These are phyloP conservation scores for Typhlichthys subterraneus DNA, from an alignment of 2,797 vertebrate genomes.

Conservation along the genomic window DNA sequence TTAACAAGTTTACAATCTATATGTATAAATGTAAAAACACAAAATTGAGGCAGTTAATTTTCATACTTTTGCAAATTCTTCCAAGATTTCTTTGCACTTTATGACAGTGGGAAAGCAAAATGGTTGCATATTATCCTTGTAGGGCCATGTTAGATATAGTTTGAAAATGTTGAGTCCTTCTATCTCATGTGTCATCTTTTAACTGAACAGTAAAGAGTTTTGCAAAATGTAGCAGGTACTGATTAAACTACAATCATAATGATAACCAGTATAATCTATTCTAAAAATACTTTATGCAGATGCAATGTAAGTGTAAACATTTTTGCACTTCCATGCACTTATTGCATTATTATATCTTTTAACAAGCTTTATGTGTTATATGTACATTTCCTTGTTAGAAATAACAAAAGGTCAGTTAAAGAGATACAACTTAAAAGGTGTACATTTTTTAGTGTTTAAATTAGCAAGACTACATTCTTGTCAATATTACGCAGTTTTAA, in stretches of 20 bases:
- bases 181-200: slow-evolving; percentile 17
- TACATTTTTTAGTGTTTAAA: slow-evolving; percentile 26
- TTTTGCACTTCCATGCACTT: slow-evolving; percentile 31
- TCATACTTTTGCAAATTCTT: slow-evolving; percentile 37
- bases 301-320: slow-evolving; percentile 42
- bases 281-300: slow-evolving; percentile 43
- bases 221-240: slow-evolving; percentile 55
- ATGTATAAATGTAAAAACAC: slow-evolving; percentile 30
- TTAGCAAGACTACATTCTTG: slow-evolving; percentile 6
- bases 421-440: slow-evolving; percentile 20
- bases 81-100: slow-evolving; percentile 69
- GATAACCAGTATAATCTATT: slow-evolving; percentile 23
- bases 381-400: slow-evolving; percentile 35
- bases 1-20: slow-evolving; percentile 49
- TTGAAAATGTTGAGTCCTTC: slow-evolving; percentile 11
- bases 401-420: slow-evolving; percentile 13
- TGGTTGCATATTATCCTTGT: slow-evolving; percentile 3
- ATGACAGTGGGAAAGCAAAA: slow-evolving; percentile 38
- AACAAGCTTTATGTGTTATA: slow-evolving; percentile 25
- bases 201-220: slow-evolving; percentile 32
- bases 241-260: slow-evolving; percentile 40
- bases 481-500: neutral
- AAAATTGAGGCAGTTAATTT: slow-evolving; percentile 22
- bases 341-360: slow-evolving; percentile 25
- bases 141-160: slow-evolving; percentile 19